phyloP scores from a whole-genome alignment of 2,888 invertebrate species.

The Catonia carolina region DNA sequence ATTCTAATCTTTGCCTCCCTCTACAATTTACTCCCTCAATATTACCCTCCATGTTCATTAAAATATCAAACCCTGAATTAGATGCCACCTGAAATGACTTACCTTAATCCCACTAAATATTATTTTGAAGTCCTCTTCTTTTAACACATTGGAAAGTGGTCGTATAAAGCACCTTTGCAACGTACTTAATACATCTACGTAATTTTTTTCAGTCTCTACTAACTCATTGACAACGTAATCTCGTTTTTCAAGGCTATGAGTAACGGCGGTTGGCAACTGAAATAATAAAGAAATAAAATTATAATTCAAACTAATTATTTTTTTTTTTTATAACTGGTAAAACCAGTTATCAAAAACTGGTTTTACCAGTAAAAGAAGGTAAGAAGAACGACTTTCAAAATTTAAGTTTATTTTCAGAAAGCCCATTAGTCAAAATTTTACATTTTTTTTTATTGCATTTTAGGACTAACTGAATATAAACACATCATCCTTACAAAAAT shows the following conservation, averaged over 20 bases:
- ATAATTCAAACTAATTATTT: not conserved
- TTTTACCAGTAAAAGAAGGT: too few relatives aligned
- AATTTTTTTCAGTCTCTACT: slow-evolving; percentile 94
- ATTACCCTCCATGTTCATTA: too few relatives aligned
- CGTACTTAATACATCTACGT: slow-evolving; percentile 86
- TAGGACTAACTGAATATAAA: too few relatives aligned
- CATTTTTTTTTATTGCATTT: too few relatives aligned
- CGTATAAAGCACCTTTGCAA: slow-evolving; percentile 71
- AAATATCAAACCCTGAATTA: too few relatives aligned
- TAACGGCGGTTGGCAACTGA: slow-evolving; percentile 34
- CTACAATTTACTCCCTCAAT: too few relatives aligned
- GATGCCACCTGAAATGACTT: slow-evolving; percentile 38
- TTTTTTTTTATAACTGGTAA: slow-evolving; percentile 4
- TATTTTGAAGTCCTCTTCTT: slow-evolving; percentile 63
- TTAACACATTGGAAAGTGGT: slow-evolving; percentile 64
- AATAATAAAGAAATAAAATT: slow-evolving; percentile 22
- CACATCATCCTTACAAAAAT: too few relatives aligned
- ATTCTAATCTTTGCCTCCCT: too few relatives aligned
- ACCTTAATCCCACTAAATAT: slow-evolving; percentile 91
- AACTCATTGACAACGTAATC: slow-evolving; percentile 91
- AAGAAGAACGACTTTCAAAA: too few relatives aligned
- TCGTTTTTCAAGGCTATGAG: slow-evolving; percentile 61
- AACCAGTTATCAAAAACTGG: too few relatives aligned
- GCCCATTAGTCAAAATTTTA: too few relatives aligned
- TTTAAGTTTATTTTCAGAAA: too few relatives aligned